Base-by-base conservation (phyloP, 2,113 vertebrate genomes). In the Accipiter virgatus region DNA sequence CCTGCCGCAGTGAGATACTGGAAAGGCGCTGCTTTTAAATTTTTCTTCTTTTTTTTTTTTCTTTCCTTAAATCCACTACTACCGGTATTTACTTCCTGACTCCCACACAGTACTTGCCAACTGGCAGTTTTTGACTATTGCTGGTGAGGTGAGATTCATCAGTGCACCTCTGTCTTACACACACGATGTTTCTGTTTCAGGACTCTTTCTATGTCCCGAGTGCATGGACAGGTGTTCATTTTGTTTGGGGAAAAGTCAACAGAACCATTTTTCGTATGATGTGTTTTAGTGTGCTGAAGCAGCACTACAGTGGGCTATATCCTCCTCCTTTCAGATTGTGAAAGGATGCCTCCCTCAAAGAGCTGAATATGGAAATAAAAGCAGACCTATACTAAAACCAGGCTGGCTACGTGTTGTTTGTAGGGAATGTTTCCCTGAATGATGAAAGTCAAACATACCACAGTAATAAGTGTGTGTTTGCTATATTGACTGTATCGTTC, bases 281-380 rank as follows among this genome's bases (percentile, higher is more conserved):
- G 93, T 97, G 97, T 95, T 97, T 98, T 98, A 97, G 97, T 92
- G 98, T 98, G 98, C 98, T 98, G 97, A 98, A 98, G 97, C 98
- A 98, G 98, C 98, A 98, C 98, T 98, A 98, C 97, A 98, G 98
- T 89, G 98, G 98, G 97, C 98, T 99, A 91, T 98, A 98, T 98
- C 98, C 99, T 99, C 99, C 98, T 98, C 98, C 98, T 95, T 98
- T 99, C 99, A 98, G 99, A 99, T 98, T 99, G 97, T 92, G 98
- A 95, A 96, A 88, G 95, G 96, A 96, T 93, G 86, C 97, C 95
- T 97, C 95, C 96, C 95, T 98, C 78, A 75, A 74, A 86, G 90
- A 97, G 97, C 96, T 97, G 97, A 97, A 97, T 81, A 45, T 97
- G 97, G 97, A 98, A 98, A 98, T 98, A 98, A 98, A 98, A 98